A percentile compares a stretch with the other conserved stretches of the same genome.
These are phyloP conservation scores for Drosophila simulans DNA, from an alignment of 1,140 invertebrate species.

Conservation along the genomic window DNA sequence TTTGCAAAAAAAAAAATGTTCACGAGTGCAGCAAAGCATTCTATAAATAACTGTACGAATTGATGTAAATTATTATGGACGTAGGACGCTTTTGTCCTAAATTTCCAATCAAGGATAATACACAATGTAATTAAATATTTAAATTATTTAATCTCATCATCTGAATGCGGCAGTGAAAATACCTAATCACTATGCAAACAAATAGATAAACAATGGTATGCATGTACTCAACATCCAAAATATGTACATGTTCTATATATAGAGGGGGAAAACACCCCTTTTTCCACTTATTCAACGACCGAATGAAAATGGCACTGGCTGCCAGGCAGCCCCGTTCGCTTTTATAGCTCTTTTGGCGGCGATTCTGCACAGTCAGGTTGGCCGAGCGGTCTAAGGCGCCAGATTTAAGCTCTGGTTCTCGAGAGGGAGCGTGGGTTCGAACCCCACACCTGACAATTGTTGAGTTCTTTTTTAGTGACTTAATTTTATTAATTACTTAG, in stretches of 20 bases:
- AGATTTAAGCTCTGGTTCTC: conserved; percentile 91
- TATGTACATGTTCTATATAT: neutral
- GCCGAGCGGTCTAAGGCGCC: conserved; percentile 90
- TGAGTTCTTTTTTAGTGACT: conserved; percentile 20
- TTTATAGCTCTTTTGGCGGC: conserved; percentile 51
- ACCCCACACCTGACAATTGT: conserved; percentile 89
- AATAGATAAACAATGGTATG: neutral
- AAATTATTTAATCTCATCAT: neutral
- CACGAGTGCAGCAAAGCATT: conserved; percentile 9
- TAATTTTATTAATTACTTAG: conserved; percentile 9
- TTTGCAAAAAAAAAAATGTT: conserved; percentile 3
- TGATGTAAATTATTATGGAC: neutral
- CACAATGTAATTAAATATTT: neutral
- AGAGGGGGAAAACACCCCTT: conserved; percentile 21
- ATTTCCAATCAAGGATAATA: conserved; percentile 13
- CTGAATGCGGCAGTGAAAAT: neutral
- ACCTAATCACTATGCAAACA: conserved; percentile 8
- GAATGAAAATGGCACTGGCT: conserved; percentile 2
- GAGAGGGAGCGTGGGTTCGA: conserved; percentile 90
- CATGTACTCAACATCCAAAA: neutral
- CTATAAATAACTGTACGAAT: conserved; percentile 30
- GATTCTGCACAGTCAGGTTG: conserved; percentile 86
- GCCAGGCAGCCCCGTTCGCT: conserved; percentile 12
- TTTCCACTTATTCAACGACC: conserved; percentile 9
- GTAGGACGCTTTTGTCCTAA: neutral